Conservation (phyloP, 2,113 vertebrate genomes). For the Corythornis cristatus region DNA sequence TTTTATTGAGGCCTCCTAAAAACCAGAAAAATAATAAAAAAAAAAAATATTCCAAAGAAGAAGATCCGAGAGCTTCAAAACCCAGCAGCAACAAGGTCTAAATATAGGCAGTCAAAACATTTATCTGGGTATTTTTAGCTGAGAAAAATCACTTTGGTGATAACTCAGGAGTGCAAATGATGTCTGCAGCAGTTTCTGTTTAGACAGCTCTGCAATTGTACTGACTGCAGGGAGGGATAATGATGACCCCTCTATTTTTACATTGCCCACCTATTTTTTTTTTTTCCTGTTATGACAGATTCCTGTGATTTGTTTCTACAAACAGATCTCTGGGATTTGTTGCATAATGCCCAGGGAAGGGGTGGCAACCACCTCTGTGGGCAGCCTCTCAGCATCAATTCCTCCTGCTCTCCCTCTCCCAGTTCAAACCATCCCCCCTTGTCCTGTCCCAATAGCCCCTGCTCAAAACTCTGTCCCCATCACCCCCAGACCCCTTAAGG, state of each 20-base stretch:
- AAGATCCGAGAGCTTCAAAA: constrained; percentile 61
- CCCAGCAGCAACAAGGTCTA: constrained; percentile 58
- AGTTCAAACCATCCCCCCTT: too few relatives aligned
- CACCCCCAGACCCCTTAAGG: too few relatives aligned
- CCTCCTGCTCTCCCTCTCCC: too few relatives aligned
- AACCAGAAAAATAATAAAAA: background rate
- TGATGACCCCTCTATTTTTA: background rate
- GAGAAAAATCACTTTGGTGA: constrained; percentile 22
- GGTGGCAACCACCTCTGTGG: too few relatives aligned
- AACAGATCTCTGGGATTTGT: background rate
- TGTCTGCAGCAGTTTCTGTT: background rate
- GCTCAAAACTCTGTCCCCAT: too few relatives aligned
- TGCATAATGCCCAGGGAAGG: too few relatives aligned
- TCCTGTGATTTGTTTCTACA: background rate
- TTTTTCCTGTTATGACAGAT: background rate
- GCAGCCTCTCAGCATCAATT: too few relatives aligned
- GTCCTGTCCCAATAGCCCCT: too few relatives aligned
- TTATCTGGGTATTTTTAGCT: constrained; percentile 65
- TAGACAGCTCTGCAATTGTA: background rate
- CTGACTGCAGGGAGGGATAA: background rate
- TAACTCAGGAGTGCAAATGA: background rate
- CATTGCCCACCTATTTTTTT: background rate
- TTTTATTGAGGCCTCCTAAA: background rate
- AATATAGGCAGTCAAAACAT: constrained; percentile 74
- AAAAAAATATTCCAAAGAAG: constrained; percentile 2